Base-by-base conservation (phyloP, 1,140 invertebrate species). In the Physella acuta region DNA sequence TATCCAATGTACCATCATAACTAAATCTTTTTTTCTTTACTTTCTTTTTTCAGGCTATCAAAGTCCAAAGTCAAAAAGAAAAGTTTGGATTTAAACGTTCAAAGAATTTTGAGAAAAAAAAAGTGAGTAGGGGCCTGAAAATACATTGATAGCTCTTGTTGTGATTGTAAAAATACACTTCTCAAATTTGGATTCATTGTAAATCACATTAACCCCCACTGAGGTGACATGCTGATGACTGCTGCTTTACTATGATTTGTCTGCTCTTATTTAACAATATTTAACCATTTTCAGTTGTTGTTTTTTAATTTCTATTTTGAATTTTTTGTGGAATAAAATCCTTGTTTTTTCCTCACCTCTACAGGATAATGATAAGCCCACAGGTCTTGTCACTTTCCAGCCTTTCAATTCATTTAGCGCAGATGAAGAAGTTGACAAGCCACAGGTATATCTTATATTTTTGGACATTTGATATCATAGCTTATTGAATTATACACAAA, bases 51-150 rank as follows among this genome's bases (percentile, higher is more conserved):
- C 71, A 84, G 82, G 77, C 78, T 3, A 84, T 84, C 44, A 82
- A 79, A 53, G 73, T 82, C 26, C 55, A 68, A 66, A 77, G 78
- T 33, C 75, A 68, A 36, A 90, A 92, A 16, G 93, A 95, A 81
- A 93, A 94, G 76, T 90, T 90, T 75, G 90, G 90, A 2, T 94
- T 94, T 75, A 94, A 94, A 80, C 83, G 92, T 49, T 92, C 92
- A 0, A 88, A 92, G 74, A 90, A 88, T 79, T 87, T 89, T 64
- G 92, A 94, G 84, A 88, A 94, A 58, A 95, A 94, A 82, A 91
- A 79, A 72, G 77, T 79, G 68, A 59, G 36, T n/a, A n/a, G n/a
- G n/a, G n/a, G n/a, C n/a, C n/a, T n/a, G n/a, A n/a, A n/a, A n/a
- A n/a, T n/a, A n/a, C n/a, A n/a, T n/a, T n/a, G n/a, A n/a, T n/a